phyloP scores from a whole-genome alignment of 2,797 vertebrate genomes.

The Anguilla anguilla region DNA sequence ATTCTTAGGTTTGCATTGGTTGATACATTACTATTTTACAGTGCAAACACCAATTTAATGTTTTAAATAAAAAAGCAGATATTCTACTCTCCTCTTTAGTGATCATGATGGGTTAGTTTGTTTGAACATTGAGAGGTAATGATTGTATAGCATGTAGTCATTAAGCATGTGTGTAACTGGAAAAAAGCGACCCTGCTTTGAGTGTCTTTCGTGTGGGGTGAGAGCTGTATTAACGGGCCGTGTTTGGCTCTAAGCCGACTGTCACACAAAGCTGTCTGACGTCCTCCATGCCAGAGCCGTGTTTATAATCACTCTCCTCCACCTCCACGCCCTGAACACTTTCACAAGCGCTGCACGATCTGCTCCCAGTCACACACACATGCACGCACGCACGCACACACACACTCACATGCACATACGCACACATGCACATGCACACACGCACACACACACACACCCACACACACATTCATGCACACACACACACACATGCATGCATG shows the following conservation, averaged over 20 bases:
- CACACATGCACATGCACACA: constrained; percentile 30
- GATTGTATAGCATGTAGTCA: not conserved
- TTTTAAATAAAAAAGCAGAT: not conserved
- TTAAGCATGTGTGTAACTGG: constrained; percentile 44
- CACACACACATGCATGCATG: not conserved
- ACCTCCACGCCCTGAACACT: constrained; percentile 39
- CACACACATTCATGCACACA: not conserved
- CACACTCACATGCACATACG: constrained; percentile 43
- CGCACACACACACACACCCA: constrained; percentile 25
- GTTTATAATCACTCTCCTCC: constrained; percentile 66
- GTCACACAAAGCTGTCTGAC: constrained; percentile 75
- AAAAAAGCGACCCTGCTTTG: constrained; percentile 45
- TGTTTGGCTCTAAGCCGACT: constrained; percentile 64
- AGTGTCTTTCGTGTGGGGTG: constrained; percentile 50
- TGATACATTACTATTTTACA: constrained; percentile 1
- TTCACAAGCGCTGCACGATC: constrained; percentile 32
- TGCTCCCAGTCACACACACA: constrained; percentile 3
- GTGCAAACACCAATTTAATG: not conserved
- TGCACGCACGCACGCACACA: constrained; percentile 35
- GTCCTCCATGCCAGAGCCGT: constrained; percentile 65
- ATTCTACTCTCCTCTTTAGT: not conserved
- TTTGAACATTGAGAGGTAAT: not conserved
- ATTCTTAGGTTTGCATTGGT: constrained; percentile 8
- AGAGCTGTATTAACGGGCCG: constrained; percentile 53
- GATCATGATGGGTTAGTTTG: not conserved